Base-by-base conservation (phyloP, 2,888 invertebrate species). In the Coelinius sp. region DNA sequence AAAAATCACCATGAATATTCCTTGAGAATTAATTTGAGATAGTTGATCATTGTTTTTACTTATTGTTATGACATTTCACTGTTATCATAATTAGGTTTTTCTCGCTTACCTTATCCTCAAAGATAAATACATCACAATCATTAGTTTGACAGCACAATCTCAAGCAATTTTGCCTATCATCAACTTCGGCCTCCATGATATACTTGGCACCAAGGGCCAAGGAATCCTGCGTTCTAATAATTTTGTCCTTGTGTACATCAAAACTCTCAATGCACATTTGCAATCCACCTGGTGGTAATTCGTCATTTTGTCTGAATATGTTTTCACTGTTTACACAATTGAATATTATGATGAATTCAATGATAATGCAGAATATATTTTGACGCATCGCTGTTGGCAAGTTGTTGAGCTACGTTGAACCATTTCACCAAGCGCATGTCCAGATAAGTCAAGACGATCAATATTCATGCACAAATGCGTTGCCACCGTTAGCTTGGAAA, bases 201-300 rank as follows among this genome's bases (percentile, higher is more conserved):
- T 95, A 97, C 84, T 94, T 94, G 67, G 97, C 97, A 68, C 97
- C 97, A 91, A 96, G 93, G 66, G 93, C 93, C 82, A 93, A 92
- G 0, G 97, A 97, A 88, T 97, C 97, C 83, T 95, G 94, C 0
- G 96, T 96, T 82, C 95, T 91, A 83, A 97, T 97, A 82, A 97
- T 97, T 86, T 95, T 96, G 88, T 96, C 95, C 82, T 91, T 91
- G 88, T 95, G 95, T 77, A 97, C 92, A 88, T 95, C 95, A 88
- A 96, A 97, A 87, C 92, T 93, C 79, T 93, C 91, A 81, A 92
- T 90, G 88, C 94, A 94, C 82, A 91, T 91, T 78, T 92, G 92
- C 73, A 92, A 89, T 85, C 92, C 91, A 77, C 91, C 89, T 81
- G 92, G 92, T 76, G 85, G 80, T 8, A 85, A 78, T 75, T 88